Base-by-base conservation (phyloP, 2,113 vertebrate species). In the Nansenia antarctica region DNA sequence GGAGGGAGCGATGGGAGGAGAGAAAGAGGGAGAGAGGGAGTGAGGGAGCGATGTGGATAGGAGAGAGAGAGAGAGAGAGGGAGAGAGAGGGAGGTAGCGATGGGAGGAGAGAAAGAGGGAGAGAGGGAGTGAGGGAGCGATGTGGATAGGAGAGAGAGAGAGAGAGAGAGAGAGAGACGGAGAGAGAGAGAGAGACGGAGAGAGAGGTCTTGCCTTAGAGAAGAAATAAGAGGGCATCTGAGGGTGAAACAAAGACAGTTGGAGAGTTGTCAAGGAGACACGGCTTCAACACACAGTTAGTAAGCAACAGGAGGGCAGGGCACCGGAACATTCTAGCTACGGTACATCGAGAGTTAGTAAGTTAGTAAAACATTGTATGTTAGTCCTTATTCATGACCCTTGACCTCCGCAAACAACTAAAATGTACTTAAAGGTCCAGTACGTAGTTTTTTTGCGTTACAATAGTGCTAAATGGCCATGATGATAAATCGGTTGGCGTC, bases 201-300 rank as follows among this genome's bases (percentile, higher is more conserved):
- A 70, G 31, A 86, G 83, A 89, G 82, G 66, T 89, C 85, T 90
- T 93, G 90, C 87, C 92, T 92, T 92, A 71, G 85, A 92, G 91
- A 90, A 93, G 85, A 89, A 92, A 90, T 89, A 93, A 91, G 86
- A 90, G 89, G 84, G 88, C 83, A 88, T 91, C 89, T 92, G 90
- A 87, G 83, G 78, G 9, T 70, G 37, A 55, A 31, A 90, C 87
- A 87, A 81, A 86, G 78, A 90, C 83, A 84, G 85, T 88, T 82
- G 83, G 83, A 87, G 79, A 83, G 69, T 77, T 76, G 64, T 65
- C 68, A 83, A 79, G 84, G 81, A 83, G 76, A 72, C 71, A 86
- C 9, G 1, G n/a, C 45, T 37, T 37, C 5, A 37, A 37, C 35
- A 37, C 35, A 37, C 5, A 37, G 11, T 37, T 37, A 37, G 5